phyloP scores from a whole-genome alignment of 2,888 invertebrate genomes.

The Malthinus flaveolus region DNA sequence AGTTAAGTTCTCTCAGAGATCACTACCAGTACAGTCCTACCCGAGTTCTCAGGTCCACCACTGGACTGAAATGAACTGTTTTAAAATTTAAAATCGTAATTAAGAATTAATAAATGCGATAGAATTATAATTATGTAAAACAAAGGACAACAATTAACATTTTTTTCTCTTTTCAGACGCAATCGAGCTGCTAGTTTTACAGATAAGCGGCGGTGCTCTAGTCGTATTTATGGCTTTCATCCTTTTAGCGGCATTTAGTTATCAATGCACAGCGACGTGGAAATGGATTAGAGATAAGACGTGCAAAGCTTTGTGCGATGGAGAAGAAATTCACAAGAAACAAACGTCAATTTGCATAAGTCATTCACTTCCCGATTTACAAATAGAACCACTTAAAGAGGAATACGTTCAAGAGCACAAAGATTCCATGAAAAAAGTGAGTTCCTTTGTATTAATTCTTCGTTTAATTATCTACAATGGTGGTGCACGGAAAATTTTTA shows the following conservation, averaged over 20 bases:
- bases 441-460: not conserved
- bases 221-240: conserved; percentile 68
- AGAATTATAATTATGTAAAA: too few species aligned
- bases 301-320: conserved; percentile 44
- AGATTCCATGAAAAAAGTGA: conserved; percentile 70
- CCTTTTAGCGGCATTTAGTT: conserved; percentile 69
- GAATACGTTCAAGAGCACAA: conserved; percentile 75
- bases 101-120: too few species aligned
- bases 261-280: conserved; percentile 76
- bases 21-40: too few species aligned
- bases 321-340: conserved; percentile 55
- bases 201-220: conserved; percentile 61
- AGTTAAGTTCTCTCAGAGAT: too few species aligned
- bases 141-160: too few species aligned
- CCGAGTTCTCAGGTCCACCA: too few species aligned
- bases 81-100: too few species aligned
- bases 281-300: conserved; percentile 67
- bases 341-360: conserved; percentile 75
- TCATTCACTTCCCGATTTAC: conserved; percentile 75
- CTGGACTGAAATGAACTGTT: too few species aligned
- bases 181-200: conserved; percentile 59
- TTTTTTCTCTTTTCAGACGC: conserved; percentile 38
- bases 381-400: conserved; percentile 68
- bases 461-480: too few species aligned
- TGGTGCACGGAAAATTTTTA: too few species aligned